Conservation (phyloP, 2,888 invertebrate genomes). For the Electrophaes corylata region DNA sequence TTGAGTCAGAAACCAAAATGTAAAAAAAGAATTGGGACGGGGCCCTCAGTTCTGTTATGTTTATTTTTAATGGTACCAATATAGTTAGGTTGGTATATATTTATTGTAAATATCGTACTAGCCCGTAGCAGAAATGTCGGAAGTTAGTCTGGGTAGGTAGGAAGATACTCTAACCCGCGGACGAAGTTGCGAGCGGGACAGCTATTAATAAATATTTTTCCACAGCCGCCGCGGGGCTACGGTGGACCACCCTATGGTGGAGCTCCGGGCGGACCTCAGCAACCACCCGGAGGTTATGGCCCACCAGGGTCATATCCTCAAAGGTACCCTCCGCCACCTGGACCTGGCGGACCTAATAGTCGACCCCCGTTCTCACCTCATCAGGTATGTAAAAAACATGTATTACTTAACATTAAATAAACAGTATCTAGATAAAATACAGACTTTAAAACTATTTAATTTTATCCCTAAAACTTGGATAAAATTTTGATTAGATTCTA, state of each 20-base stretch:
- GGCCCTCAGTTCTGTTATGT: too few relatives aligned
- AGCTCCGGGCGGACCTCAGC: slow-evolving; percentile 75
- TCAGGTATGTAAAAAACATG: slow-evolving; percentile 74
- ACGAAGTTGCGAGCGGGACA: too few relatives aligned
- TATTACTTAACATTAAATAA: too few relatives aligned
- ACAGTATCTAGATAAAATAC: background rate
- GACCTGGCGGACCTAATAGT: slow-evolving; percentile 74
- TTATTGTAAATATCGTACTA: too few relatives aligned
- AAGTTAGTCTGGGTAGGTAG: too few relatives aligned
- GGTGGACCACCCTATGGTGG: slow-evolving; percentile 81
- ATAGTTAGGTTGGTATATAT: too few relatives aligned
- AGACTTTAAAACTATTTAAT: background rate
- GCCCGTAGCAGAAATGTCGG: too few relatives aligned
- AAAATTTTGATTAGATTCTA: background rate
- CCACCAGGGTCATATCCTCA: slow-evolving; percentile 86
- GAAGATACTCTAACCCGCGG: too few relatives aligned
- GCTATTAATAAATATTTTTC: slow-evolving; percentile 1
- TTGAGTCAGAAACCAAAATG: too few relatives aligned
- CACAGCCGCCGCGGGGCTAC: slow-evolving; percentile 76
- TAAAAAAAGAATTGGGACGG: too few relatives aligned
- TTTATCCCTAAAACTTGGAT: background rate
- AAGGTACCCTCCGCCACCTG: slow-evolving; percentile 77
- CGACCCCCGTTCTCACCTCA: slow-evolving; percentile 80
- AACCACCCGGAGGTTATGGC: slow-evolving; percentile 77
- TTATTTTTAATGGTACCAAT: too few relatives aligned